Evolutionary conservation across 2,113 vertebrate genomes (phyloP), one percentile per base, ranked within the genome.

Genomic region (Colossoma macropomum): DNA sequence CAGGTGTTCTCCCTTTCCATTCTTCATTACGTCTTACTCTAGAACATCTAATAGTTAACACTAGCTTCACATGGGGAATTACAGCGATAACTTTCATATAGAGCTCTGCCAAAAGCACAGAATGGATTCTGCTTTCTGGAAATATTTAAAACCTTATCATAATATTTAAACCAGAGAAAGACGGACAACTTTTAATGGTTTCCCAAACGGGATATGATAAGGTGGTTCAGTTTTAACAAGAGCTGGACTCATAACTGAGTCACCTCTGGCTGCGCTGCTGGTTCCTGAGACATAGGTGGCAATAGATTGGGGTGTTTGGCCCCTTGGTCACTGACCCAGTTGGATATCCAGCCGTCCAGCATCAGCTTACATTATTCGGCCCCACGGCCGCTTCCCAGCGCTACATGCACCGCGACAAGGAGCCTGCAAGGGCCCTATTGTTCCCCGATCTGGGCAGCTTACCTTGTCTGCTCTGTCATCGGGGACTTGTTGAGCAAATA

Each of bases 401-500:
- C 79, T 77, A 73, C 77, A 84, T 78, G 65, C 82, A 79, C 75
- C 2, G 65, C 63, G 52, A 86, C 73, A 75, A 81, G 80, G 83
- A 85, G 83, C 74, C 41, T 85, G 85, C 85, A 87, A 86, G 87
- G 86, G 76, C 69, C 73, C 50, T 81, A 86, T 90, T 90, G 86
- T 87, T 87, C 75, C 28, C 56, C 65, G 79, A 85, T 72, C 85
- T 85, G 83, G 73, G 83, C 74, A 69, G 69, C 77, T 71, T 77
- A 79, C 85, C 77, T 17, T 84, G 81, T 75, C 85, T 59, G 48
- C 72, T 89, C 86, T 89, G 86, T 90, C 87, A 90, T 89, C 85
- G n/a, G 81, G 73, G 86, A 85, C 84, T 85, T 86, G 84, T 89
- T 83, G 78, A 86, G 85, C 77, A 83, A 88, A 90, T 84, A 85